phyloP scores from a whole-genome alignment of 2,113 vertebrate species.

The cat (Felis catus) region DNA sequence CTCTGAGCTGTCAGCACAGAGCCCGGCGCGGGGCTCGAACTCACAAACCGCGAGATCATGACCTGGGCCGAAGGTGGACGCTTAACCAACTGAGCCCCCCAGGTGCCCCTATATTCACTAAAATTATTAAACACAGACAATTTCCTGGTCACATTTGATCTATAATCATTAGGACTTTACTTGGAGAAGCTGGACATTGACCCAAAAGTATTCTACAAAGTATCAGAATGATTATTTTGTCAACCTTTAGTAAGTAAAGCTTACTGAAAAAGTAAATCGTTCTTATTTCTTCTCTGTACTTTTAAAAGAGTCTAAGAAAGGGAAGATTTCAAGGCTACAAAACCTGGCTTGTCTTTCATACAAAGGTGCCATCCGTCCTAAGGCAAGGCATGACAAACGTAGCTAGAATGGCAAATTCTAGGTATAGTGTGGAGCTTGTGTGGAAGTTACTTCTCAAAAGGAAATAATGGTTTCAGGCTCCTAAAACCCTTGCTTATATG shows the following conservation, averaged over 20 bases:
- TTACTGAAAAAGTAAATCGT: neutral
- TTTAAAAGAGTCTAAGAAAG: constrained; percentile 4
- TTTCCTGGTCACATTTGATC: neutral
- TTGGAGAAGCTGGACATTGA: neutral
- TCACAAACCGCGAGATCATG: too few species aligned
- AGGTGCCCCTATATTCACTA: neutral
- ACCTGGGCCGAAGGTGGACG: too few species aligned
- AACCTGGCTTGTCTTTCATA: neutral
- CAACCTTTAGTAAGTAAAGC: neutral
- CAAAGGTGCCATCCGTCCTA: neutral
- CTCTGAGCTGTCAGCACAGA: too few species aligned
- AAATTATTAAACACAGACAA: constrained; percentile 34
- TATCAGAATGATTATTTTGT: neutral
- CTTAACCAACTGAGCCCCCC: too few species aligned
- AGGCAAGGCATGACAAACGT: neutral
- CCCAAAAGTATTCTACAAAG: neutral
- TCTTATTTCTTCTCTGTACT: neutral
- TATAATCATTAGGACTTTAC: constrained; percentile 32
- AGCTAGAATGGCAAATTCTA: neutral
- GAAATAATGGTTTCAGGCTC: neutral
- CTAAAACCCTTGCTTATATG: neutral
- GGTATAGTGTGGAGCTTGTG: neutral
- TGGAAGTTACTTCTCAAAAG: constrained; percentile 42
- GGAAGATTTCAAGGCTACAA: neutral
- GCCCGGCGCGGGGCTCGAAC: too few species aligned